Conservation (phyloP, 37 sponge, comb jelly and placozoan genomes). For the Mnemiopsis leidyi region DNA sequence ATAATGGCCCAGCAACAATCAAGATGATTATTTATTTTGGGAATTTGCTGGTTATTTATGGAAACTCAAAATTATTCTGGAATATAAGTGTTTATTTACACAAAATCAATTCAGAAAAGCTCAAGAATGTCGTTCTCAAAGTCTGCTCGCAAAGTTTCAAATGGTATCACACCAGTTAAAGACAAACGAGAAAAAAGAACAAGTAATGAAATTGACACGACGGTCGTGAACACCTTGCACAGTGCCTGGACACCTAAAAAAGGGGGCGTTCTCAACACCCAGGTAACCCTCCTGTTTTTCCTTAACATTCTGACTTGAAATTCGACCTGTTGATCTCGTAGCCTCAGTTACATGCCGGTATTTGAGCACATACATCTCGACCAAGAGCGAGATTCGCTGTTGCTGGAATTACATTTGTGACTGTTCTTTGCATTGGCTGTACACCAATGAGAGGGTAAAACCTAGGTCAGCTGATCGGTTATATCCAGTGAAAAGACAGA, state of each 20-base stretch:
- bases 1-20: no score
- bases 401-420: neutral
- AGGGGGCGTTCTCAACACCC: constrained; percentile 33
- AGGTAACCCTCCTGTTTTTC: neutral
- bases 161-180: neutral
- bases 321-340: neutral
- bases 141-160: neutral
- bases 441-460: neutral
- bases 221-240: constrained; percentile 46
- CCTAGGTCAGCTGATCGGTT: neutral
- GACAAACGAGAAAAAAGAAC: constrained; percentile 30
- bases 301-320: neutral
- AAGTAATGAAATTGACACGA: neutral
- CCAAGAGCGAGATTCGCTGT: neutral
- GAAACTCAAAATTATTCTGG: no score
- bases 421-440: neutral
- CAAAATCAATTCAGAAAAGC: no score
- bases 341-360: neutral
- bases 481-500: neutral
- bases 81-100: no score
- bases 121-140: constrained; percentile 32
- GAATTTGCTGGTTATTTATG: no score
- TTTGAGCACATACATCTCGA: neutral
- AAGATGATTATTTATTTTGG: no score
- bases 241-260: constrained; percentile 56